Base-by-base conservation (phyloP, 1,140 invertebrate species). In the Anastatus disparis region DNA sequence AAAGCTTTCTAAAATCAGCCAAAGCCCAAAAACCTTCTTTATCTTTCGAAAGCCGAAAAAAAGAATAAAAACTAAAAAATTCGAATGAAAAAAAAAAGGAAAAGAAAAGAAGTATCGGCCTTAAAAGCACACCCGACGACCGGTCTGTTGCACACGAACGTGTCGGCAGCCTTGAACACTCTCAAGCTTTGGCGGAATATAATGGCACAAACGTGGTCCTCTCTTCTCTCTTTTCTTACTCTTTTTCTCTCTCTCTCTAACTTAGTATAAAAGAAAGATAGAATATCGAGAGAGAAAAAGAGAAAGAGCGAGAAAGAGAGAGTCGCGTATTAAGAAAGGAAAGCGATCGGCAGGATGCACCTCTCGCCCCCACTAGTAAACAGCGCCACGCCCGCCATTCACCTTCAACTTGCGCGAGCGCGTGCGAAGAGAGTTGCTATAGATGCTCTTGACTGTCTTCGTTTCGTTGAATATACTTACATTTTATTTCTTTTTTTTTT, bases 371-470 rank as follows among this genome's bases (percentile, higher is more conserved):
- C 72, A 71, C 76, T 71, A 68, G 56, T 71, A 40, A 69, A 73
- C 10, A 29, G 64, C 48, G 81, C 81, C 81, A 80, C 79, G 77
- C 81, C 80, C 79, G 79, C 78, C 80, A 81, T 83, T 81, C 81
- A 82, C 81, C 81, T 83, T 82, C 81, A 81, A 83, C 79, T 81
- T 79, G 80, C 72, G 76, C 15, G 2, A 8, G 40, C n/a, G 52
- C 4, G 22, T 7, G 63, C 24, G 15, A 10, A 3, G 20, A n/a
- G n/a, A n/a, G n/a, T n/a, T n/a, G n/a, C n/a, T n/a, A n/a, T n/a
- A n/a, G n/a, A n/a, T n/a, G n/a, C n/a, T n/a, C n/a, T n/a, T n/a
- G n/a, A n/a, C n/a, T n/a, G n/a, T n/a, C n/a, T n/a, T n/a, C n/a
- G n/a, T n/a, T n/a, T n/a, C n/a, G n/a, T n/a, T n/a, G n/a, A n/a